These are phyloP conservation scores for Melinopterus prodromus DNA, from an alignment of 2,888 invertebrate genomes.

Conservation along the genomic window DNA sequence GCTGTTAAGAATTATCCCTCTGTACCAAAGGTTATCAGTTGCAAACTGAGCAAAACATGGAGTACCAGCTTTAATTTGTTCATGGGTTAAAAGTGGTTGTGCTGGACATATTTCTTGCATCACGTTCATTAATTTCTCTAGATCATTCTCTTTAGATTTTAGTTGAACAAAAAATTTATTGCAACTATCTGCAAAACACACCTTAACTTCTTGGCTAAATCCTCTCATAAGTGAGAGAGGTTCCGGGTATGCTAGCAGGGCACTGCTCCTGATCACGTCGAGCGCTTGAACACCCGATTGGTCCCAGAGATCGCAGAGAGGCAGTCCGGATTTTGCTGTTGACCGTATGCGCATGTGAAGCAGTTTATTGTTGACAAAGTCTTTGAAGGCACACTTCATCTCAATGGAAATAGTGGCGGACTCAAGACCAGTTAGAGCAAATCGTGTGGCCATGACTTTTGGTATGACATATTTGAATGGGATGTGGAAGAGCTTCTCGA, in stretches of 20 bases:
- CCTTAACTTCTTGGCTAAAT: conserved; percentile 63
- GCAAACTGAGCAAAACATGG: conserved; percentile 84
- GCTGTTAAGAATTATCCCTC: conserved; percentile 75
- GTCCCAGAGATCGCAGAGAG: conserved; percentile 77
- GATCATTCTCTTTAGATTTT: conserved; percentile 66
- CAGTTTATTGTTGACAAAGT: conserved; percentile 70
- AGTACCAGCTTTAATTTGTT: conserved; percentile 66
- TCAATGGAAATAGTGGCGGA: conserved; percentile 63
- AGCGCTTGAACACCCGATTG: conserved; percentile 66
- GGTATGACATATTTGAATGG: conserved; percentile 76
- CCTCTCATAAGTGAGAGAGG: conserved; percentile 53
- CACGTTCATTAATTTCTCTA: conserved; percentile 73
- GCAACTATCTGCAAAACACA: conserved; percentile 75
- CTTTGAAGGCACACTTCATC: conserved; percentile 76
- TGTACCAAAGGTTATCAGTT: conserved; percentile 87
- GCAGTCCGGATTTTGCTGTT: conserved; percentile 75
- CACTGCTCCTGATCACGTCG: conserved; percentile 63
- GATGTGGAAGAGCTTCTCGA: conserved; percentile 77
- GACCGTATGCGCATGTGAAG: conserved; percentile 73
- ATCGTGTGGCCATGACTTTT: conserved; percentile 79
- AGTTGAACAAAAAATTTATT: conserved; percentile 79
- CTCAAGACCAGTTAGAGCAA: conserved; percentile 75
- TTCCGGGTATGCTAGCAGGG: conserved; percentile 55
- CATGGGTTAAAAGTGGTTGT: conserved; percentile 47
- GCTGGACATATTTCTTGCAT: conserved; percentile 68